These are phyloP conservation scores for Perodicticus potto DNA, from an alignment of 2,797 vertebrate genomes.

Conservation along the genomic window DNA sequence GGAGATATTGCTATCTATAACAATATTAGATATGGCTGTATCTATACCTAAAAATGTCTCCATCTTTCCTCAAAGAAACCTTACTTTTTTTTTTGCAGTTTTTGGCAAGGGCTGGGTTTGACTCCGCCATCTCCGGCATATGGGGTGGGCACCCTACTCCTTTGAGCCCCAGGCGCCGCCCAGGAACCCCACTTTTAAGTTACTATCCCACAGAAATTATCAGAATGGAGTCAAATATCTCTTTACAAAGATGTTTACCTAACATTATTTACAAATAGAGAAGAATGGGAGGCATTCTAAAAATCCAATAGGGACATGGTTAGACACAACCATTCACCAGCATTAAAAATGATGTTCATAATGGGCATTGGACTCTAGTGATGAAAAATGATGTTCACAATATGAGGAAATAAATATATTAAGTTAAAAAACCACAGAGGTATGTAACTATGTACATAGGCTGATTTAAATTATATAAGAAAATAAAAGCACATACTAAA, in stretches of 20 bases:
- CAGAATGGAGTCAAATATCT: neutral
- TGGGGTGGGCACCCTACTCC: too few relatives aligned
- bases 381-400: neutral
- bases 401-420: neutral
- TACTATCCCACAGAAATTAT: neutral
- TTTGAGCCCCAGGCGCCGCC: too few relatives aligned
- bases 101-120: too few relatives aligned
- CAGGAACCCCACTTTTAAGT: neutral
- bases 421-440: too few relatives aligned
- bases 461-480: neutral
- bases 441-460: fast-evolving
- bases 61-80: neutral
- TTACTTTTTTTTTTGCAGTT: neutral
- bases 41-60: neutral
- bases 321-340: fast-evolving
- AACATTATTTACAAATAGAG: neutral
- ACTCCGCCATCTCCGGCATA: too few relatives aligned
- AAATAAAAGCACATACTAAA: neutral
- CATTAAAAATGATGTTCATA: neutral
- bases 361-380: too few relatives aligned
- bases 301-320: neutral
- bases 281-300: neutral
- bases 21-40: fast-evolving
- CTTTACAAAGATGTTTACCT: neutral
- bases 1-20: fast-evolving